These are phyloP conservation scores for Achroia grisella DNA, from an alignment of 1,140 invertebrate genomes.

Conservation along the genomic window DNA sequence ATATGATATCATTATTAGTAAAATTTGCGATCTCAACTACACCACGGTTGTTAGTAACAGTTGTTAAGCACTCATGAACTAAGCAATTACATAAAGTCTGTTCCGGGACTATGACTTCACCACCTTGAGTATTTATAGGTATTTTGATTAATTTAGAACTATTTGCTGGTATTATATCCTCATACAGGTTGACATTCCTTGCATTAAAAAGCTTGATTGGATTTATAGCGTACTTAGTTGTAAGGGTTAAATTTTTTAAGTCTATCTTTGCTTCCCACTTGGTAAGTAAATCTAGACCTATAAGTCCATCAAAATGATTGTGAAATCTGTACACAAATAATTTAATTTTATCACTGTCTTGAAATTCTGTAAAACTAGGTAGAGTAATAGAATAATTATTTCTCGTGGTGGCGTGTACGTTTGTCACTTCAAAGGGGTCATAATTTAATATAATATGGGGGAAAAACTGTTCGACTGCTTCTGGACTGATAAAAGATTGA, in stretches of 20 bases:
- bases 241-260: constrained; percentile 8
- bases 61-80: constrained; percentile 14
- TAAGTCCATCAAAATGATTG: constrained; percentile 13
- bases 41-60: constrained; percentile 6
- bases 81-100: constrained; percentile 13
- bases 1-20: constrained; percentile 20
- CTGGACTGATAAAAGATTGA: too few relatives aligned
- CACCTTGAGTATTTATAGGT: constrained; percentile 8
- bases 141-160: constrained; percentile 8
- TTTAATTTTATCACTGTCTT: constrained; percentile 3
- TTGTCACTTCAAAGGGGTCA: neutral
- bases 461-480: neutral
- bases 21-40: constrained; percentile 12
- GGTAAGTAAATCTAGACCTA: constrained; percentile 11
- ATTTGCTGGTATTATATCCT: constrained; percentile 11
- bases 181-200: constrained; percentile 13
- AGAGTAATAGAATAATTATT: constrained; percentile 9
- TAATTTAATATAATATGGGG: neutral
- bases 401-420: constrained; percentile 7
- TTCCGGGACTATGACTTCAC: constrained; percentile 7
- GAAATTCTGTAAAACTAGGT: constrained; percentile 11
- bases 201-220: constrained; percentile 10
- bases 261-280: constrained; percentile 15
- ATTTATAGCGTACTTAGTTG: constrained; percentile 8
- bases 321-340: constrained; percentile 13